Base-by-base conservation (phyloP, 2,888 invertebrate genomes). In the Dendrolimus pini region DNA sequence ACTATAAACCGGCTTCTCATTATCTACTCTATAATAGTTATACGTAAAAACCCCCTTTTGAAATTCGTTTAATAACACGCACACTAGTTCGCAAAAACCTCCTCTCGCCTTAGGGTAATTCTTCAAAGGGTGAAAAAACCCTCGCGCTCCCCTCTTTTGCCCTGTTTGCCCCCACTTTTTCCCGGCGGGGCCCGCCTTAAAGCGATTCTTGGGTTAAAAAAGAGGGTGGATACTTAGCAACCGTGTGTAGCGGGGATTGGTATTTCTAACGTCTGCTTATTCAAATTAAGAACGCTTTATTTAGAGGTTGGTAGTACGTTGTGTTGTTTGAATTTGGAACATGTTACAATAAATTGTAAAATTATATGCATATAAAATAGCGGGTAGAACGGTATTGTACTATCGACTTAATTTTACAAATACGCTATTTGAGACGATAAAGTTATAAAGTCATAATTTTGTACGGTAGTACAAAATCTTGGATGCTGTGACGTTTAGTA, bases 61-160 rank as follows among this genome's bases (percentile, higher is more conserved):
- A 82, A 47, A 86, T 87, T 84, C 82, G 77, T 81, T 82, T 82
- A 80, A 81, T 79, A 84, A 75, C 77, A 68, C 84, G 79, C 85
- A 83, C 81, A 78, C 67, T 67, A 65, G 68, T 72, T 70, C 69
- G 74, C 75, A 75, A 76, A 80, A 77, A 77, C 81, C 78, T 70
- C 86, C 85, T 78, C 80, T 75, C 78, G 86, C 87, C 86, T 87
- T 87, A 78, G 87, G 87, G 86, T 86, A 87, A 89, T 89, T 89
- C 89, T 89, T 89, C 89, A 88, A 89, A 88, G 89, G 89, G 89
- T 83, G 88, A 87, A 89, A 89, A 89, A 89, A 89, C 82, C 82
- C 78, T 47, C 77, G 66, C 67, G 62, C 61, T 58, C 60, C 69
- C 62, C 65, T 66, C 65, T 58, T 60, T 41, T 61, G 62, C 47